phyloP scores from a whole-genome alignment of 2,888 invertebrate species.

The Volucella zonaria region DNA sequence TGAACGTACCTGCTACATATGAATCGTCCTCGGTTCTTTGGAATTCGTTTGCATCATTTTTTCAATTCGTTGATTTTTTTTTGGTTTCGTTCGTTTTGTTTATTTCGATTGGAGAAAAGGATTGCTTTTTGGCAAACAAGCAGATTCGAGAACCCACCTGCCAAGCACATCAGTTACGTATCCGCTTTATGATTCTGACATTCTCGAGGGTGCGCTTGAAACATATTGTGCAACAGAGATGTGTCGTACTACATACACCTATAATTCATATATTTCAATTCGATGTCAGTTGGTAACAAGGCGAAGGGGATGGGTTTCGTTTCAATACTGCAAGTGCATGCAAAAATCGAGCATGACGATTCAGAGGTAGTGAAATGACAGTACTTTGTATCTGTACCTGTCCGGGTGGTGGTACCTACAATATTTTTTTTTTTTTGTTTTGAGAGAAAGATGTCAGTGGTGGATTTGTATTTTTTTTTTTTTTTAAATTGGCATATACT shows the following conservation, averaged over 20 bases:
- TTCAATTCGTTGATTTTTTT: not conserved
- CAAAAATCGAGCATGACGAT: slow-evolving; percentile 29
- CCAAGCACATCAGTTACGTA: slow-evolving; percentile 61
- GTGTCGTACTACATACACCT: slow-evolving; percentile 51
- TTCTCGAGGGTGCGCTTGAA: slow-evolving; percentile 28
- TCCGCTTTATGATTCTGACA: slow-evolving; percentile 63
- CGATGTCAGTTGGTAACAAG: slow-evolving; percentile 44
- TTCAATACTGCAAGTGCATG: slow-evolving; percentile 26
- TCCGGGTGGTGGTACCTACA: slow-evolving; percentile 31
- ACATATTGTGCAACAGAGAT: slow-evolving; percentile 64
- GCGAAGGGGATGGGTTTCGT: not conserved
- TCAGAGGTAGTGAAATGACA: slow-evolving; percentile 30
- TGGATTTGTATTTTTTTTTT: too few relatives aligned
- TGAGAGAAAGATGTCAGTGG: slow-evolving; percentile 24
- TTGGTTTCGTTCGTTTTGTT: not conserved
- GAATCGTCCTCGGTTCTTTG: slow-evolving; percentile 48
- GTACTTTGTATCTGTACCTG: slow-evolving; percentile 35
- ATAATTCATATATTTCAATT: slow-evolving; percentile 69
- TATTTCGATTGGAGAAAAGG: not conserved
- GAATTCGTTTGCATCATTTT: slow-evolving; percentile 8
- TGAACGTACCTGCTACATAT: not conserved
- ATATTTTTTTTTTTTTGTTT: slow-evolving; percentile 32
- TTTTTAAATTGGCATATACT: slow-evolving; percentile 54
- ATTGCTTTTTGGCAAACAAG: slow-evolving; percentile 47
- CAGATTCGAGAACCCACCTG: slow-evolving; percentile 45